Evolutionary conservation across 1,140 invertebrate species (phyloP).

Genomic region (Drosophila nikananu): DNA sequence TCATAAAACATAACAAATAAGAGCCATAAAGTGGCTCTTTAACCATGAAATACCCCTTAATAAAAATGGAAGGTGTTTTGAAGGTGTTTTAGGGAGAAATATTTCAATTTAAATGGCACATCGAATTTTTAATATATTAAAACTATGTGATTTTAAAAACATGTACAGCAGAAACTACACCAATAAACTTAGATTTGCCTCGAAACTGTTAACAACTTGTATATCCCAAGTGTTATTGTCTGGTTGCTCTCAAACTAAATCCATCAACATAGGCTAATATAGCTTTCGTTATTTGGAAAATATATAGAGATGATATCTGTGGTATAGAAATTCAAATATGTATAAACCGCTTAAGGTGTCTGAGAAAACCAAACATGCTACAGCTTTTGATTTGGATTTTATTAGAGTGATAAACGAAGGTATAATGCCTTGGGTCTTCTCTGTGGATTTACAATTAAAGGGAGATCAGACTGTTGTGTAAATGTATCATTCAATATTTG

Average conservation of each 20-base stretch:
- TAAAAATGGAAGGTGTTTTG: background rate
- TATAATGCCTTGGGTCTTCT: background rate
- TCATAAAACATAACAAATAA: slow-evolving; percentile 31
- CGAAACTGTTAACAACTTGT: background rate
- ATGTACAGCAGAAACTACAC: background rate
- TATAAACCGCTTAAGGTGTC: slow-evolving; percentile 10
- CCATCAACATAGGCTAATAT: background rate
- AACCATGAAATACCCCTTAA: slow-evolving; percentile 5
- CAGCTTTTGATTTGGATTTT: slow-evolving; percentile 10
- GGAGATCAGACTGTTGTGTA: background rate
- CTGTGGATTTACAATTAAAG: too few relatives aligned
- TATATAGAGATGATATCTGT: background rate
- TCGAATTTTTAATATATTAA: too few relatives aligned
- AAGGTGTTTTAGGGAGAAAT: background rate
- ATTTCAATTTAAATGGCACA: background rate
- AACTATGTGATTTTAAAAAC: too few relatives aligned
- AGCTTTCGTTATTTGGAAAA: background rate
- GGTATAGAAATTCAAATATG: slow-evolving; percentile 18
- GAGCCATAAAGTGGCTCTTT: background rate
- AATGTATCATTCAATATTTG: background rate
- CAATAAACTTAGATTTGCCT: background rate
- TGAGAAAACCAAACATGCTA: slow-evolving; percentile 9
- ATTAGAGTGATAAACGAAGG: slow-evolving; percentile 7
- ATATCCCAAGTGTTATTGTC: background rate
- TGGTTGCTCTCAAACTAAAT: slow-evolving; percentile 7